Evolutionary conservation across 2,113 vertebrate species (phyloP).

Genomic region (Podarcis raffonei): DNA sequence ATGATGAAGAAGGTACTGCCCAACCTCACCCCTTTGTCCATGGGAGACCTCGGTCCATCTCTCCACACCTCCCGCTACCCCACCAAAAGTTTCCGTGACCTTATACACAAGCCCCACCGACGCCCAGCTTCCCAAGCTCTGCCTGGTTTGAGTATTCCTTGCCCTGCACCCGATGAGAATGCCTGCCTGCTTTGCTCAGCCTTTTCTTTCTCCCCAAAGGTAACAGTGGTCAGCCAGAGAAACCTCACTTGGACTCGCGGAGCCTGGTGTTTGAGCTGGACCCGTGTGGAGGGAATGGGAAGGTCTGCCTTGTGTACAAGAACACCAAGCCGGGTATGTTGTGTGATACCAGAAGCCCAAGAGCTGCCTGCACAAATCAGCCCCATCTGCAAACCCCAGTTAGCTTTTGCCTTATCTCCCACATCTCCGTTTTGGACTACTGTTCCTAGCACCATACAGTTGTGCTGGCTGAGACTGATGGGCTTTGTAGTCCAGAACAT

Average conservation of each 20-base stretch:
- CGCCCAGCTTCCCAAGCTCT: no score
- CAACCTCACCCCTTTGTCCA: not conserved
- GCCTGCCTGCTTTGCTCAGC: not conserved
- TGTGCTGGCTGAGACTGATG: no score
- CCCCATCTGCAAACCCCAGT: no score
- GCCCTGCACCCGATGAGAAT: not conserved
- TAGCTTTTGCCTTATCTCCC: no score
- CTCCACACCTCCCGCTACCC: not conserved
- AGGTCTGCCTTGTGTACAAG: slow-evolving; percentile 95
- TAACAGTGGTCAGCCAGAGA: slow-evolving; percentile 66
- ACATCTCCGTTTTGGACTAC: no score
- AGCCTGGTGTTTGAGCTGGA: slow-evolving; percentile 93
- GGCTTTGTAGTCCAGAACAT: no score
- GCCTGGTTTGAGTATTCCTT: not conserved
- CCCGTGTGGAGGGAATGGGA: slow-evolving; percentile 89
- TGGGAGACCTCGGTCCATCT: not conserved
- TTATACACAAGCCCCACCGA: not conserved
- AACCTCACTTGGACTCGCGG: slow-evolving; percentile 89
- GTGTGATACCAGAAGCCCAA: not conserved
- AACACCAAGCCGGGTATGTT: slow-evolving; percentile 83
- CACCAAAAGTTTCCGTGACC: not conserved
- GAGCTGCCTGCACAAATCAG: no score
- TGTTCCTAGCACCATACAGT: no score
- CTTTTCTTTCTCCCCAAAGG: slow-evolving; percentile 56
- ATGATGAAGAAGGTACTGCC: slow-evolving; percentile 74